Base-by-base conservation (phyloP, 2,113 vertebrate genomes). In the Centrocercus urophasianus region DNA sequence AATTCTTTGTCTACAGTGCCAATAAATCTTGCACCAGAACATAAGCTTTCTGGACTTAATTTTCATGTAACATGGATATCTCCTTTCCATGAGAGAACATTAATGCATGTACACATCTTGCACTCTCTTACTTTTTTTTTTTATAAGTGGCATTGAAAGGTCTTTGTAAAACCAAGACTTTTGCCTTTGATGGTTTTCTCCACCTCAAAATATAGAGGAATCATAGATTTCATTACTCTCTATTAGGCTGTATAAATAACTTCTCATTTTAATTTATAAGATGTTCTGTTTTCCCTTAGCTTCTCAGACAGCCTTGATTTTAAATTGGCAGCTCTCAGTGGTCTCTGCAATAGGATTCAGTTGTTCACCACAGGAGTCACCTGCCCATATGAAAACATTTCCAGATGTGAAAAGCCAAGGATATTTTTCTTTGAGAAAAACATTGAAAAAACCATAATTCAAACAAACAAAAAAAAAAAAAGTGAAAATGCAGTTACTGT, bases 251-350 rank as follows among this genome's bases (percentile, higher is more conserved):
- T 30, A 65, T 66, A 75, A 91, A 84, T 27, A 72, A 70, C 27
- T 85, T 66, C 45, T 93, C 34, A 17, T 76, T 52, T 54, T 77
- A 64, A 67, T 69, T 77, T 86, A 42, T n/a, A 59, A 30, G n/a
- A 91, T 83, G 34, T 67, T 32, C 45, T 42, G 14, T 57, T 88
- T 83, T 94, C 27, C 17, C 28, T 64, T 74, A 56, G 65, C 50
- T 57, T 83, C 32, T 90, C 32, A 78, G 50, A 30, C 65, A 92
- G 34, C 28, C 25, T 50, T 86, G 61, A 32, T 50, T 93, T 82
- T 67, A 74, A 90, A 71, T 94, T 92, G 83, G 69, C 56, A 86
- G 32, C 38, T 83, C 47, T 86, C 61, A 30, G 30, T 86, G 69
- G 13, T 81, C 60, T 76, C 56, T 73, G 85, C 74, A 76, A 76